These are phyloP conservation scores for Hassar affinis DNA, from an alignment of 2,113 vertebrate genomes.

Conservation along the genomic window DNA sequence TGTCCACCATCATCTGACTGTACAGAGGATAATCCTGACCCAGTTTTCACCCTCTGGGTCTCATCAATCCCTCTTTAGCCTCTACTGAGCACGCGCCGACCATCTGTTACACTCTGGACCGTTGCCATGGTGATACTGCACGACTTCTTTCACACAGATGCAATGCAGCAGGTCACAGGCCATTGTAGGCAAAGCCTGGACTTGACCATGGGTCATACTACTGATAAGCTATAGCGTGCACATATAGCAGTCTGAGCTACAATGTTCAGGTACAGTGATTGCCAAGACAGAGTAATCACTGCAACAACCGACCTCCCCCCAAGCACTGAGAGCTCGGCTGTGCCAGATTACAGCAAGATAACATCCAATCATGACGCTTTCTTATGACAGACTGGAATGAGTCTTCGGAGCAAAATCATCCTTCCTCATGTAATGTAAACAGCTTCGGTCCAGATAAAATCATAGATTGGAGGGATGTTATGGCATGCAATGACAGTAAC, in stretches of 20 bases:
- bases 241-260: conserved; percentile 5
- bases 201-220: conserved; percentile 31
- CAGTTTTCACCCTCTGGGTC: conserved; percentile 51
- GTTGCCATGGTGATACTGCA: conserved; percentile 44
- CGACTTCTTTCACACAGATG: conserved; percentile 26
- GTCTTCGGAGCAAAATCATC: background rate
- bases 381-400: conserved; percentile 17
- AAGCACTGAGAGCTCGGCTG: background rate
- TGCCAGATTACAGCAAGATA: conserved; percentile 19
- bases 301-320: background rate
- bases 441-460: conserved; percentile 9
- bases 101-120: conserved; percentile 55
- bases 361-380: conserved; percentile 18
- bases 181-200: conserved; percentile 12
- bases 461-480: conserved; percentile 23
- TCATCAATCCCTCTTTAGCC: conserved; percentile 46
- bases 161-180: conserved; percentile 33
- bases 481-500: conserved; percentile 40
- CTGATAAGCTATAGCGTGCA: conserved; percentile 15
- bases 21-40: conserved; percentile 54
- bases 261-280: conserved; percentile 37
- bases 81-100: conserved; percentile 41
- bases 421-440: background rate
- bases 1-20: conserved; percentile 47
- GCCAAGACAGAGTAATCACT: conserved; percentile 31